A percentile compares a stretch with the other conserved stretches of the same genome.
Conservation (phyloP, 2,113 vertebrate genomes). For the Microcebus tavaratra region DNA sequence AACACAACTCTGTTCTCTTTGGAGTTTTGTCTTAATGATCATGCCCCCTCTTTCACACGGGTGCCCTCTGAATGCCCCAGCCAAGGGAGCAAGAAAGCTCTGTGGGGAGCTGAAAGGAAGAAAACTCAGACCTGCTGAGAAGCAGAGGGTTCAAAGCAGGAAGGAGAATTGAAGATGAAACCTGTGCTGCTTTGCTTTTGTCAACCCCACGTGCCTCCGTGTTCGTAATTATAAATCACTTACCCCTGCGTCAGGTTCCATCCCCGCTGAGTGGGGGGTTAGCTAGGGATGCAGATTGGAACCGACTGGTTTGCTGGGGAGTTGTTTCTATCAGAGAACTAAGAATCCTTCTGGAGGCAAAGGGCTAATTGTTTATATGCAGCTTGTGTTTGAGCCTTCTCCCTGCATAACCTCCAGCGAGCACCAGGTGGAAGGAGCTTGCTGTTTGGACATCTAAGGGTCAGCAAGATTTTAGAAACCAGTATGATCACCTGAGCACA, state of each 20-base stretch:
- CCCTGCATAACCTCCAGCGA: background rate
- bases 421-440: background rate
- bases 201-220: background rate
- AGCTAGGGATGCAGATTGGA: background rate
- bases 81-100: slow-evolving; percentile 57
- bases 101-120: background rate
- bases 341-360: background rate
- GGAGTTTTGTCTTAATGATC: slow-evolving; percentile 59
- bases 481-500: background rate
- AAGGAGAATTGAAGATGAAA: background rate
- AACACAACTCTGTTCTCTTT: slow-evolving; percentile 57
- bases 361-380: background rate
- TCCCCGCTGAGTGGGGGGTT: background rate
- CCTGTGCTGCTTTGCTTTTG: background rate
- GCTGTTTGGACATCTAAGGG: background rate
- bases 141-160: background rate
- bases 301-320: background rate
- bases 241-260: background rate
- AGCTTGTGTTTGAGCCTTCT: background rate
- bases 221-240: background rate
- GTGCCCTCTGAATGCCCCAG: slow-evolving; percentile 41
- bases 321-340: background rate
- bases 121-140: background rate
- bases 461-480: background rate
- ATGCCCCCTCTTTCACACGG: background rate